Evolutionary conservation across 2,888 invertebrate genomes (phyloP).

Genomic region (Leptinotarsa haldemani): DNA sequence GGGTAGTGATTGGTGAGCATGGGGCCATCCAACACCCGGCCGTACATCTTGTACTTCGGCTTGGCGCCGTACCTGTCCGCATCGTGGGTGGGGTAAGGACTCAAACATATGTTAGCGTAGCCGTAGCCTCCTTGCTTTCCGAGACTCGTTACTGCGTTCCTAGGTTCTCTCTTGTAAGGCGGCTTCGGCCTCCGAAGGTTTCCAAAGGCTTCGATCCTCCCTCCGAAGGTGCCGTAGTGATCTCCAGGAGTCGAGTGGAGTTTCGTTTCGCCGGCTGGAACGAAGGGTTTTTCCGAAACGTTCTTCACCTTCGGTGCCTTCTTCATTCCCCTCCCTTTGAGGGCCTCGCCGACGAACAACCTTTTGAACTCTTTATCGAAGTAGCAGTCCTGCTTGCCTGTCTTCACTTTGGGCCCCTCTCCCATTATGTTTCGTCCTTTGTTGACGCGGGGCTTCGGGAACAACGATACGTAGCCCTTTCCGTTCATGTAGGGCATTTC

Average conservation of each 20-base stretch:
- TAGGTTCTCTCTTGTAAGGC: conserved; percentile 44
- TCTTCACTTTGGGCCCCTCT: conserved; percentile 61
- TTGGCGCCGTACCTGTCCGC: conserved; percentile 45
- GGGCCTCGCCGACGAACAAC: conserved; percentile 64
- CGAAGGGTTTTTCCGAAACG: conserved; percentile 54
- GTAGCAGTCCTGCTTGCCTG: conserved; percentile 64
- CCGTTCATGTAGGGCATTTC: conserved; percentile 65
- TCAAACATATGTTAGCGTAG: conserved; percentile 67
- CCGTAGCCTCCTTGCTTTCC: conserved; percentile 69
- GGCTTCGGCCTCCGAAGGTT: conserved; percentile 43
- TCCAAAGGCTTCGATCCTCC: conserved; percentile 58
- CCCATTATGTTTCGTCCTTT: conserved; percentile 60
- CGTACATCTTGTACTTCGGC: conserved; percentile 54
- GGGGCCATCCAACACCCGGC: conserved; percentile 52
- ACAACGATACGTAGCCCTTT: conserved; percentile 56
- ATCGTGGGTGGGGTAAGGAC: conserved; percentile 65
- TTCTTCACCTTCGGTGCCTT: conserved; percentile 48
- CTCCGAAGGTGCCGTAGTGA: conserved; percentile 67
- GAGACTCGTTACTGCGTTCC: conserved; percentile 59
- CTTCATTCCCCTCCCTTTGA: conserved; percentile 51
- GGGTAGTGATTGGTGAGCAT: conserved; percentile 55
- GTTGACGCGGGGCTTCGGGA: conserved; percentile 41
- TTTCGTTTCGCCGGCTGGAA: conserved; percentile 62
- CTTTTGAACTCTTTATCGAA: conserved; percentile 66
- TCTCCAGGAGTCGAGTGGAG: conserved; percentile 68